Conservation (phyloP, 2,888 invertebrate species). For the Leucozona laternaria region DNA sequence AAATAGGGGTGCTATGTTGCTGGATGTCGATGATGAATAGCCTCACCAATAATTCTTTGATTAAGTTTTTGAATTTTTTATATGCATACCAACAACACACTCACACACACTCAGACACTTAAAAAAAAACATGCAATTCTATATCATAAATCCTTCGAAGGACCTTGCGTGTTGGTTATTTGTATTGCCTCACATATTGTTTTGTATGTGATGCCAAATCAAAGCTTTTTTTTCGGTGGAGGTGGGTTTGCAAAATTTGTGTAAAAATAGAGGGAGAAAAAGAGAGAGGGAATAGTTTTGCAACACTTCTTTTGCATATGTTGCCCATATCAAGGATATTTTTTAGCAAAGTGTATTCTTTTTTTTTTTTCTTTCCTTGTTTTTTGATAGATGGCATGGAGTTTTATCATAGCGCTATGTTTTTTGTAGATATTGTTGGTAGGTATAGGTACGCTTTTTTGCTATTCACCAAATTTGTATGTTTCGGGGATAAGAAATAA, state of each 20-base stretch:
- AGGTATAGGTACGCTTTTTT: background rate
- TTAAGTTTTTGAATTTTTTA: constrained; percentile 71
- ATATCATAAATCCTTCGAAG: constrained; percentile 56
- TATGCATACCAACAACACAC: constrained; percentile 1
- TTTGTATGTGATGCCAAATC: constrained; percentile 52
- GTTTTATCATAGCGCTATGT: constrained; percentile 46
- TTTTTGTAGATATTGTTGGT: background rate
- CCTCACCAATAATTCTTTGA: constrained; percentile 71
- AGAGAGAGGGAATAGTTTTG: constrained; percentile 50
- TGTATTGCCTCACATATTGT: constrained; percentile 13
- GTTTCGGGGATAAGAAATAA: constrained; percentile 38
- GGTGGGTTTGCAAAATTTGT: constrained; percentile 15
- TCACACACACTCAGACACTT: background rate
- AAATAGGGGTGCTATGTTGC: background rate
- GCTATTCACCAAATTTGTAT: constrained; percentile 24
- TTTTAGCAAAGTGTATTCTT: background rate
- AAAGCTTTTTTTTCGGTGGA: constrained; percentile 25
- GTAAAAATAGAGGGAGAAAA: constrained; percentile 28
- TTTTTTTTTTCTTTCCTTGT: constrained; percentile 14
- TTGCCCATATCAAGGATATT: constrained; percentile 47
- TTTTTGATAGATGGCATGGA: constrained; percentile 56
- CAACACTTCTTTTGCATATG: constrained; percentile 67
- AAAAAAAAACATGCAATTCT: constrained; percentile 23
- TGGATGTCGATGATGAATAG: constrained; percentile 60
- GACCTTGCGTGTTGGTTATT: constrained; percentile 7